phyloP scores from a whole-genome alignment of 2,888 invertebrate species.

The Halictus ligatus region DNA sequence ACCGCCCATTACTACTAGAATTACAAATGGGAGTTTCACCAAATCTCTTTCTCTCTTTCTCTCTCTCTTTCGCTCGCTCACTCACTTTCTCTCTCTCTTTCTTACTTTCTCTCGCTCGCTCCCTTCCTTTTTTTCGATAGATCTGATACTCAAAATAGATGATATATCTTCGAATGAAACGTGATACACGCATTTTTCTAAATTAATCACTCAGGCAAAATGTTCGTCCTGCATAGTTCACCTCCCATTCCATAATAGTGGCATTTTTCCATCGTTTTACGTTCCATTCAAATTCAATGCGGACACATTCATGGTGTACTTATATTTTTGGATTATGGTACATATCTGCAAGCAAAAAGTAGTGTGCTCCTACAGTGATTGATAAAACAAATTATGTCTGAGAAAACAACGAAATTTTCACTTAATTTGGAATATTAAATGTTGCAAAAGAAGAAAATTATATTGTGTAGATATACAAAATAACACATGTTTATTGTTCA shows the following conservation, averaged over 20 bases:
- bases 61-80: constrained; percentile 47
- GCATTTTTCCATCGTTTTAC: constrained; percentile 74
- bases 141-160: constrained; percentile 81
- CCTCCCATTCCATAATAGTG: constrained; percentile 79
- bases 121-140: constrained; percentile 70
- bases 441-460: not conserved
- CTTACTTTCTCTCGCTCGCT: constrained; percentile 51
- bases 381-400: constrained; percentile 29
- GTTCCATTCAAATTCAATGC: constrained; percentile 78
- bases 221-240: constrained; percentile 79
- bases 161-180: constrained; percentile 81
- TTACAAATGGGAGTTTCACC: constrained; percentile 81
- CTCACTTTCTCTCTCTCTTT: constrained; percentile 51
- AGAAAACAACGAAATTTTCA: constrained; percentile 17
- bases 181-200: constrained; percentile 72
- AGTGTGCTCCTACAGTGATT: constrained; percentile 63
- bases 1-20: constrained; percentile 84
- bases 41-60: constrained; percentile 52
- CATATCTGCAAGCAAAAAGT: constrained; percentile 80
- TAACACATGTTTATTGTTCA: not conserved
- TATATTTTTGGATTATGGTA: constrained; percentile 81
- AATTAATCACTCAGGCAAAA: constrained; percentile 77
- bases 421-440: not conserved
- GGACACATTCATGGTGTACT: constrained; percentile 80
- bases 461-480: not conserved